Conservation (phyloP, 2,888 invertebrate genomes). For the Hoplodrina blanda region DNA sequence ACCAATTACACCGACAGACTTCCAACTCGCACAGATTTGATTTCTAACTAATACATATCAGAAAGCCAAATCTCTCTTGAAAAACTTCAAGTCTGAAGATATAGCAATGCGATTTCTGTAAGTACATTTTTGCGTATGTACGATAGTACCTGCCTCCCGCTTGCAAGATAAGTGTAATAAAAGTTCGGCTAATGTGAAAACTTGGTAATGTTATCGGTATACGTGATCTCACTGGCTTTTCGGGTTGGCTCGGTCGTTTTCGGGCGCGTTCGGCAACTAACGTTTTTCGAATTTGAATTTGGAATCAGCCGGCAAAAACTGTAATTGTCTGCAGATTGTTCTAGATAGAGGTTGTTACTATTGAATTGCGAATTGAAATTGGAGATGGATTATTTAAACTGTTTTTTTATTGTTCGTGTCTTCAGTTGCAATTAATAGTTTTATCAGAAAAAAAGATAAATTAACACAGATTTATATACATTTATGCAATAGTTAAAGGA, state of each 20-base stretch:
- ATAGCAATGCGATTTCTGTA: constrained; percentile 61
- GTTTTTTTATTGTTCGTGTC: neutral
- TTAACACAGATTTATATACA: neutral
- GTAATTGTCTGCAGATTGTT: constrained; percentile 72
- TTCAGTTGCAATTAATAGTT: neutral
- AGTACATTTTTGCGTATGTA: constrained; percentile 79
- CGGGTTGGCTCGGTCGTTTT: constrained; percentile 70
- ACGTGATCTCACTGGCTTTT: constrained; percentile 89
- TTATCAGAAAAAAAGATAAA: too few species aligned
- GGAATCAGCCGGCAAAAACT: constrained; percentile 73
- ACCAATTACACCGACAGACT: constrained; percentile 6
- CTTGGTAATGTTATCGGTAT: constrained; percentile 90
- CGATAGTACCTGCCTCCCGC: constrained; percentile 74
- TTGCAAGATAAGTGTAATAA: constrained; percentile 88
- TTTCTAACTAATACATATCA: constrained; percentile 12
- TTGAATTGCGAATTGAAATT: constrained; percentile 37
- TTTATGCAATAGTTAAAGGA: neutral
- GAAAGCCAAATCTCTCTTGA: constrained; percentile 21
- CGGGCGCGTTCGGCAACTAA: constrained; percentile 75
- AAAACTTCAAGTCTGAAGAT: constrained; percentile 51
- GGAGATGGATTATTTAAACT: neutral
- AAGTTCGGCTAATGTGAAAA: constrained; percentile 89
- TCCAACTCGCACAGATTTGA: constrained; percentile 2
- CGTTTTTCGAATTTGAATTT: constrained; percentile 78
- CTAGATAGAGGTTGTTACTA: constrained; percentile 55